Evolutionary conservation across 2,113 vertebrate species (phyloP).

Genomic region (Zosterops borbonicus): DNA sequence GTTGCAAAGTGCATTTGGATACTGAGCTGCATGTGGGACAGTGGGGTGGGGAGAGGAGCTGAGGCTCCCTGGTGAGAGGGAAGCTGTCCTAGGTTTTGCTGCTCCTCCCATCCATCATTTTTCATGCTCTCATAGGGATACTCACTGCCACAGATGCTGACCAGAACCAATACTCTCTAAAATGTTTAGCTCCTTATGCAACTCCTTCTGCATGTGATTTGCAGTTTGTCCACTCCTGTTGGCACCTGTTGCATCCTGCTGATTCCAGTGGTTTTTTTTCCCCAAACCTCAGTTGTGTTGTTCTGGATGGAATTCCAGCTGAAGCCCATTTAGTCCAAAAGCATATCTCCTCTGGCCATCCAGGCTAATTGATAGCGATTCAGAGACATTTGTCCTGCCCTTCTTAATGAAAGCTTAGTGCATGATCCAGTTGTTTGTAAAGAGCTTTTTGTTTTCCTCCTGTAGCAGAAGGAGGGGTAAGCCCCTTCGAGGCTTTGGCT

Average conservation of each 20-base stretch:
- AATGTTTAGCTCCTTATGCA: too few species aligned
- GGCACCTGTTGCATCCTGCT: neutral
- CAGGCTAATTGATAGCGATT: neutral
- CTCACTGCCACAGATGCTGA: too few species aligned
- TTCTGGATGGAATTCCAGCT: neutral
- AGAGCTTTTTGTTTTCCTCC: neutral
- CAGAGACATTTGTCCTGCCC: neutral
- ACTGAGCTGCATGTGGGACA: too few species aligned
- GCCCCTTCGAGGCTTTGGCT: neutral
- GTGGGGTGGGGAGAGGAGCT: too few species aligned
- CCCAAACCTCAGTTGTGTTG: neutral
- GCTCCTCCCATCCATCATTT: neutral
- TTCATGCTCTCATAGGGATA: too few species aligned
- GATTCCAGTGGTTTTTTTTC: neutral
- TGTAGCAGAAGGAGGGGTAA: neutral
- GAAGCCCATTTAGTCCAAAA: neutral
- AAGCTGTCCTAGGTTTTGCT: neutral
- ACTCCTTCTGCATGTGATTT: fast-evolving
- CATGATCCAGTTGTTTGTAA: neutral
- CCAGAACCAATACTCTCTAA: too few species aligned
- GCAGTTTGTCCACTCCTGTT: neutral
- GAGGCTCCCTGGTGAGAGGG: too few species aligned
- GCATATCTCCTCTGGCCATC: neutral
- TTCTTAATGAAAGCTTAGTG: neutral
- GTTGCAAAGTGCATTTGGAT: too few species aligned